Base-by-base conservation (phyloP, 2,888 invertebrate species). In the Seira sanloemensis region DNA sequence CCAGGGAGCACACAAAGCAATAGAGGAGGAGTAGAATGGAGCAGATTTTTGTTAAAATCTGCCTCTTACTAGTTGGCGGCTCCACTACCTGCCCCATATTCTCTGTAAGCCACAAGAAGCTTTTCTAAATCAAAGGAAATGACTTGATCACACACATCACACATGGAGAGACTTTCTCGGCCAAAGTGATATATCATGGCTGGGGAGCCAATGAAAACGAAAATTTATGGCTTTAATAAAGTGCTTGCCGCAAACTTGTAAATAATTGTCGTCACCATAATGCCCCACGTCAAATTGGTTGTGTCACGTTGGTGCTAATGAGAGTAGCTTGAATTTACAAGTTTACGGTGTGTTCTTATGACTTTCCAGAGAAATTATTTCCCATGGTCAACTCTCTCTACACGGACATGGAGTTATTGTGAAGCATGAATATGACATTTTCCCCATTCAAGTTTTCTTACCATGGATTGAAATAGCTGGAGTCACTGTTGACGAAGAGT, bases 1-100 rank as follows among this genome's bases (percentile, higher is more conserved):
- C 91, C 67, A 92, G 86, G 19, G 91, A 91, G 85, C 91, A 91
- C 76, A 92, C 91, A 89, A 92, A 92, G 54, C 91, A 87, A 88
- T 91, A 92, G n/a, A 92, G 90, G 26, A 92, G 90, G 5, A 78
- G 23, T 2, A 91, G 27, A 2, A 91, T 89, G 2, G 87, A 83
- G 2, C 88, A 23, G 0, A 88, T 74, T 86, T 91, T 91, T 5
- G 89, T 9, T 24, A 72, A 7, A 74, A 84, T 73, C 69, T 80
- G 79, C 67, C 68, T 78, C 77, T 73, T 79, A 19, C 78, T 62
- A 21, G 78, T 68, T 68, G 83, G 73, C 7, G 73, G 77, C 65
- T 83, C 83, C 19, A 67, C 72, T 1, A 74, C 7, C 21, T 62
- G 83, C 23, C 78, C 78, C 71, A 83, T 25, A 74, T 83, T 78